phyloP scores from a whole-genome alignment of 2,797 vertebrate species.

The Cryptoprocta ferox region DNA sequence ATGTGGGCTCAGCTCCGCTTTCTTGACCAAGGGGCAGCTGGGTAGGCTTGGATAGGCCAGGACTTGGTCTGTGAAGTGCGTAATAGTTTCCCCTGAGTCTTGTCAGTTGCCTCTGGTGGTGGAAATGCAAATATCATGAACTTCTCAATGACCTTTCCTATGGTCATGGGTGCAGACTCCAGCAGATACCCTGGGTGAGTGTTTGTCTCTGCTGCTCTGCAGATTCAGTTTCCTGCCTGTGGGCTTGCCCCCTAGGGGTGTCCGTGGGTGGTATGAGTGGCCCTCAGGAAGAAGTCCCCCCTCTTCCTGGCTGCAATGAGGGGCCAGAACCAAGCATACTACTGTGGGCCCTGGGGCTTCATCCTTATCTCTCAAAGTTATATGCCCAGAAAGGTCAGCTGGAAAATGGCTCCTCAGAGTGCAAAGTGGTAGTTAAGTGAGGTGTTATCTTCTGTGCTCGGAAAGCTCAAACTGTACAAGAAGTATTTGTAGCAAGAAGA shows the following conservation, averaged over 20 bases:
- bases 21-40: neutral
- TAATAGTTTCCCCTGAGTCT: neutral
- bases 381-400: neutral
- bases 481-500: neutral
- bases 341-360: neutral
- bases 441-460: neutral
- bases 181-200: neutral
- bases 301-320: neutral
- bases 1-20: neutral
- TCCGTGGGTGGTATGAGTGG: neutral
- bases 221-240: neutral
- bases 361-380: neutral
- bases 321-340: neutral
- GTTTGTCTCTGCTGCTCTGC: neutral
- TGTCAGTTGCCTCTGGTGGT: neutral
- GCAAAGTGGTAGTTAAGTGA: neutral
- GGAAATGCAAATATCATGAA: neutral
- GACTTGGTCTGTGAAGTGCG: neutral
- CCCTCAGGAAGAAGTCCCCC: neutral
- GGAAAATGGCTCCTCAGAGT: neutral
- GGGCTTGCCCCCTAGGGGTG: neutral
- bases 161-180: neutral
- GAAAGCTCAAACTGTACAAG: neutral
- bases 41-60: neutral
- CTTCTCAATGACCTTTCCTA: neutral